A percentile compares a stretch with the other conserved stretches of the same genome.
phyloP scores from a whole-genome alignment of 2,888 invertebrate species.

The Pyrrhia umbra region DNA sequence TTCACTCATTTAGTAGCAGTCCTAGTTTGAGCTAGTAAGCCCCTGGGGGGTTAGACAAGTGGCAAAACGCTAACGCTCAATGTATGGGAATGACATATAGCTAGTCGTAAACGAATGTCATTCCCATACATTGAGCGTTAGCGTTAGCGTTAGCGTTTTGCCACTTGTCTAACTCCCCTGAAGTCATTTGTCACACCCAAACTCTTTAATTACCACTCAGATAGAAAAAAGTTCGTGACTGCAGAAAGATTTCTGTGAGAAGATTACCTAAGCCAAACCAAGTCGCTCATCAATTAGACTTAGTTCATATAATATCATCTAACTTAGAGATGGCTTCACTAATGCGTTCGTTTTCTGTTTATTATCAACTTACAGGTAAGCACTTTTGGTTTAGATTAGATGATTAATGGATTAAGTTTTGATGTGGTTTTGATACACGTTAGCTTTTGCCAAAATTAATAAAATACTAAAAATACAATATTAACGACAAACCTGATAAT shows the following conservation, averaged over 20 bases:
- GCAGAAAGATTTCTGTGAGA: conserved; percentile 4
- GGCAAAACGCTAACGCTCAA: too few relatives aligned
- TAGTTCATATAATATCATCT: neutral
- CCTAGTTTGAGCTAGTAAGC: too few relatives aligned
- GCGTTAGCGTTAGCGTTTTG: too few relatives aligned
- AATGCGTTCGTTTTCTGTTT: conserved; percentile 15
- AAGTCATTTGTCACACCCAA: conserved; percentile 17
- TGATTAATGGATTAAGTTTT: conserved; percentile 7
- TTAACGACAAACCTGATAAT: neutral
- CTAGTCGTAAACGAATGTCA: too few relatives aligned
- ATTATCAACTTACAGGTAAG: conserved; percentile 2
- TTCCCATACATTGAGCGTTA: too few relatives aligned
- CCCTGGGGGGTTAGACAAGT: too few relatives aligned
- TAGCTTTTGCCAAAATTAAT: neutral
- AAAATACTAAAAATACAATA: neutral
- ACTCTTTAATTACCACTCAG: conserved; percentile 16
- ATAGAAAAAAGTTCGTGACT: conserved; percentile 1
- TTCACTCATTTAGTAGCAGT: too few relatives aligned
- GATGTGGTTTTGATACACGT: neutral
- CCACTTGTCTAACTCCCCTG: too few relatives aligned
- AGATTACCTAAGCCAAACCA: conserved; percentile 3
- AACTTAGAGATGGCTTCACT: conserved; percentile 1
- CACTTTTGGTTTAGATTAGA: neutral
- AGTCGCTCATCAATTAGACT: conserved; percentile 1
- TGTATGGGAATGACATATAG: too few relatives aligned